Base-by-base conservation (phyloP, 2,113 vertebrate species). In the Terrapene triunguis region DNA sequence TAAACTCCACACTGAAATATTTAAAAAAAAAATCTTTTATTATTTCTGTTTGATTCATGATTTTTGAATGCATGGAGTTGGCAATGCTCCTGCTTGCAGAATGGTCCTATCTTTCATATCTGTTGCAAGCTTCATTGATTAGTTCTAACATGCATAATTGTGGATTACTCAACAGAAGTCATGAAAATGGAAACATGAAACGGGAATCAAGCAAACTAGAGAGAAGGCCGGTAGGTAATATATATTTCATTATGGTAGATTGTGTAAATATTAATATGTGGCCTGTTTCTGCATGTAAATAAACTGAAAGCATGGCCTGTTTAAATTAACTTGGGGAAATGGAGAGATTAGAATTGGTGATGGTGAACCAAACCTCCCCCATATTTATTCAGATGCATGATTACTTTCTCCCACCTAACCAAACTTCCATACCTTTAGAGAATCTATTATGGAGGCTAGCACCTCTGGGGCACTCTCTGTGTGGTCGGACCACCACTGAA, bases 91-190 rank as follows among this genome's bases (percentile, higher is more conserved):
- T 72, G 29, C 59, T 62, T 21, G 19, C 19, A 22, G n/a, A 22
- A n/a, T 38, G 17, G n/a, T 38, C 19, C 5, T n/a, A 38, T 72
- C 65, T 38, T 78, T 29, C 24, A 13, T 42, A 17, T 82, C 57
- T 82, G n/a, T 19, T 14, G 11, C 44, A 14, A 78, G 11, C 44
- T 47, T 78, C 24, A 25, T 27, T 78, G 38, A 47, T 13, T 47
- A 78, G 42, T 78, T 78, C 42, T 78, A 78, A 78, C 25, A 27
- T 27, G 25, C 24, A 47, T 29, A 47, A 44, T 35, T 85, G 2
- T 93, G n/a, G 69, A 10, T 81, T 89, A 8, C 42, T 86, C 93
- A 83, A 62, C 78, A 97, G 97, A 88, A 87, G 0, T 78, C n/a
- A 38, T 0, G 89, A 94, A 85, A 80, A 0, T 0, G 42, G 25